Percentiles rank a stretch among this genome's conserved stretches.
phyloP scores from a whole-genome alignment of 2,888 invertebrate species.

The Phaonia tiefii region DNA sequence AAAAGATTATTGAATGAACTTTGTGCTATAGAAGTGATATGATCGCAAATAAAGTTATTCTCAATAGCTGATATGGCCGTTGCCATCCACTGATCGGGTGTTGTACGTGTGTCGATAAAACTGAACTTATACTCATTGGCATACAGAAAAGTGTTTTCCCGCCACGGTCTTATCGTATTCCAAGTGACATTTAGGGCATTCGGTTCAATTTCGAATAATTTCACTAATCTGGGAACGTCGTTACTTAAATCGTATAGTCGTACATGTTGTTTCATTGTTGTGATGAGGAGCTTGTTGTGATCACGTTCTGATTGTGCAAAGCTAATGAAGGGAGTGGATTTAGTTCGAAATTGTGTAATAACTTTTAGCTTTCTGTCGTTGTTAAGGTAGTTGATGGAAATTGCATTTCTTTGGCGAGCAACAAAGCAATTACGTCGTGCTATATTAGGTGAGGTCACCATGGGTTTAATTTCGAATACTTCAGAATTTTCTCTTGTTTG shows the following conservation, averaged over 20 bases:
- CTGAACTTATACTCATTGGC: constrained; percentile 71
- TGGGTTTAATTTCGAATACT: constrained; percentile 74
- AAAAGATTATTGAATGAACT: constrained; percentile 74
- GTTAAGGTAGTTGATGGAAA: constrained; percentile 71
- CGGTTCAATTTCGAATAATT: constrained; percentile 62
- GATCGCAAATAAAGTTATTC: constrained; percentile 70
- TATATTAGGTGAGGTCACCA: constrained; percentile 56
- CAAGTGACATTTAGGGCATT: constrained; percentile 69
- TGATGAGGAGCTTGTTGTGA: constrained; percentile 71
- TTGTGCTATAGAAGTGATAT: constrained; percentile 71
- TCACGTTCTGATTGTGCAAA: constrained; percentile 71
- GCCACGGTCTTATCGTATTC: constrained; percentile 71
- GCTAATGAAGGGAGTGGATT: constrained; percentile 74
- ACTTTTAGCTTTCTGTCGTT: constrained; percentile 31
- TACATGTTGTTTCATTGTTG: constrained; percentile 74
- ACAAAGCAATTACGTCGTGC: constrained; percentile 69
- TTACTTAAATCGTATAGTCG: constrained; percentile 71
- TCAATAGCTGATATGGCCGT: constrained; percentile 48
- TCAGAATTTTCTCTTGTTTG: constrained; percentile 67
- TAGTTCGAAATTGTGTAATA: constrained; percentile 66
- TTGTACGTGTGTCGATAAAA: constrained; percentile 73
- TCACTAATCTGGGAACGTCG: constrained; percentile 49
- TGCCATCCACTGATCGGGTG: constrained; percentile 68
- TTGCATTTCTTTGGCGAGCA: constrained; percentile 71
- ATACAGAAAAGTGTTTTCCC: constrained; percentile 73